A percentile compares a stretch with the other conserved stretches of the same genome.
phyloP scores from a whole-genome alignment of 1,140 invertebrate species.

The Cylas formicarius region DNA sequence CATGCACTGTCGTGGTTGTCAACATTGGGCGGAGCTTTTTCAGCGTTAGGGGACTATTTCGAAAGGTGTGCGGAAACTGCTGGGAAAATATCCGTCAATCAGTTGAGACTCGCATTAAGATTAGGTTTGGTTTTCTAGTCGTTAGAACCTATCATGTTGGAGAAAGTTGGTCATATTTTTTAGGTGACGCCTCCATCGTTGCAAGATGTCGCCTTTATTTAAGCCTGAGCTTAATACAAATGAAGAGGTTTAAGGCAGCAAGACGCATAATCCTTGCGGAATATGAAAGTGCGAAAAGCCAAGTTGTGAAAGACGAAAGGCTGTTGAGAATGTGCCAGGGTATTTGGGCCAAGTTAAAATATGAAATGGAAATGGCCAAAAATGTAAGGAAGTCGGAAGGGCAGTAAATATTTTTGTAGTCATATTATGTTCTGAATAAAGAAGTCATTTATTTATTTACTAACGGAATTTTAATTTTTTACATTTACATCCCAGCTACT shows the following conservation, averaged over 20 bases:
- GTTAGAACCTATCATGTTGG: not conserved
- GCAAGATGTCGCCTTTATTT: conserved; percentile 77
- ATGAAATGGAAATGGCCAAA: conserved; percentile 40
- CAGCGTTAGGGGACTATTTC: conserved; percentile 82
- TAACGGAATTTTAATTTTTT: too few relatives aligned
- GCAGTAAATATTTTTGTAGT: too few relatives aligned
- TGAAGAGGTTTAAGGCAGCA: conserved; percentile 56
- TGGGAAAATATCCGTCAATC: conserved; percentile 75
- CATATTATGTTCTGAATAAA: too few relatives aligned
- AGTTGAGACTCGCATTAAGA: conserved; percentile 70
- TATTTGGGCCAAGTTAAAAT: conserved; percentile 73
- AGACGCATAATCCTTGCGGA: conserved; percentile 59
- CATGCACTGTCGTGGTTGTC: conserved; percentile 89
- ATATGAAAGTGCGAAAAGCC: conserved; percentile 50
- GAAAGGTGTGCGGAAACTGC: conserved; percentile 73
- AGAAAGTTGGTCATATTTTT: not conserved
- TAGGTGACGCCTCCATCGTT: conserved; percentile 67
- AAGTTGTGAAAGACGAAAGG: conserved; percentile 48
- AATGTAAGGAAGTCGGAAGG: conserved; percentile 12
- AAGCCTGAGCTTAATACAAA: conserved; percentile 82
- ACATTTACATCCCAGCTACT: too few relatives aligned
- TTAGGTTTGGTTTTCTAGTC: conserved; percentile 39
- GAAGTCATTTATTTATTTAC: too few relatives aligned
- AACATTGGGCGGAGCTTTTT: conserved; percentile 92
- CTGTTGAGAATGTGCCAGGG: conserved; percentile 75